Evolutionary conservation across 2,888 invertebrate genomes (phyloP), one percentile per base, ranked within the genome.

Genomic region (Limnephilus marmoratus): DNA sequence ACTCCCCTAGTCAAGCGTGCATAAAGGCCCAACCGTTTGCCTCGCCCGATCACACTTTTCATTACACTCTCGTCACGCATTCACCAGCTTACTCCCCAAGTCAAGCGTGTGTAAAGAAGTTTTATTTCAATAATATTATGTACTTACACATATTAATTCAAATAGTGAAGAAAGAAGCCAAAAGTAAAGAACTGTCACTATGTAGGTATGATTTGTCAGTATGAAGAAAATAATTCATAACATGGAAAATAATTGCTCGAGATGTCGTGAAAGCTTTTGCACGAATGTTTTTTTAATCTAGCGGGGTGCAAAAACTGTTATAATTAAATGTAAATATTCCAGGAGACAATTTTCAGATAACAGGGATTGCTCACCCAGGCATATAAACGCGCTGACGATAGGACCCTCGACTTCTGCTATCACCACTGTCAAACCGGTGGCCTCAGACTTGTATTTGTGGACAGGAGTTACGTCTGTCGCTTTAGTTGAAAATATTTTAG

Each of bases 391-490:
- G 95, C 98, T 98, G 5, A 99, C 98, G 80, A 98, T 96, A n/a
- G 99, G 99, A 0, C 99, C 98, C 94, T 98, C 98, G 9, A 99
- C 98, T 95, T 98, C 97, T 13, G 98, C 98, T 93, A 99, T 97
- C 91, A 98, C 97, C 83, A 99, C 97, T 9, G 97, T 98, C 83
- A 99, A 95, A 24, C 98, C 98, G 81, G 98, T 98, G 94, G 96
- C 97, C 92, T 96, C 96, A 0, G 98, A 98, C 94, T 97, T 97
- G 95, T 98, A 98, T 95, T 98, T 98, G 93, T 97, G 97, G 3
- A 98, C 97, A 24, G 98, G 98, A 94, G 98, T 97, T 91, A 97
- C 96, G 94, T 97, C 97, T 94, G 97, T 97, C 0, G 97, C 97
- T 95, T 97, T 97, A 37, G 97, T 96, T 13, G 97, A 96, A 93